Evolutionary conservation across 2,888 invertebrate genomes (phyloP).

Genomic region (Mimumesa dahlbomi): DNA sequence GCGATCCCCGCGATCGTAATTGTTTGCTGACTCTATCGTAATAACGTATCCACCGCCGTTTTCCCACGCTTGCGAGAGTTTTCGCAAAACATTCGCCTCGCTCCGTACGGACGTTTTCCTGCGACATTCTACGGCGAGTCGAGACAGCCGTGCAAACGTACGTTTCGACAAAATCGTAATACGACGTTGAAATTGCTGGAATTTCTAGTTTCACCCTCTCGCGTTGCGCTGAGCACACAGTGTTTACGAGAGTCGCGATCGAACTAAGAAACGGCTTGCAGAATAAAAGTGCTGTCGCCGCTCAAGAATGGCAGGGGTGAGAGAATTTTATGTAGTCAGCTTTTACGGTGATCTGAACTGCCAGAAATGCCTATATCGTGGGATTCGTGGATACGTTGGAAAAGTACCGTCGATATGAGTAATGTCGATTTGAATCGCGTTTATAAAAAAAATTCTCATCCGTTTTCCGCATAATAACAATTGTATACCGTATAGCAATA

Average conservation of each 20-base stretch:
- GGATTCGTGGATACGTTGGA: conserved; percentile 12
- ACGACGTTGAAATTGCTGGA: conserved; percentile 39
- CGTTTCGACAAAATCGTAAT: conserved; percentile 25
- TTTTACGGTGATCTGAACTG: conserved; percentile 37
- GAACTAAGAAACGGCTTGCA: conserved; percentile 25
- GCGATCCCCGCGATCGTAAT: not conserved
- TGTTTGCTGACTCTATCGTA: not conserved
- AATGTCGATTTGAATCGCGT: not conserved
- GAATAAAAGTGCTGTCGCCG: conserved; percentile 24
- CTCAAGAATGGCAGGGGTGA: not conserved
- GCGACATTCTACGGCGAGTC: not conserved
- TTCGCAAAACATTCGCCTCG: conserved; percentile 20
- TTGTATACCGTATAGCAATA: not conserved
- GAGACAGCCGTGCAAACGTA: not conserved
- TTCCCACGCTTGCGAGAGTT: conserved; percentile 2
- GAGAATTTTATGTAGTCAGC: conserved; percentile 25
- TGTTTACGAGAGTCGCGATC: conserved; percentile 44
- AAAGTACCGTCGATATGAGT: conserved; percentile 20
- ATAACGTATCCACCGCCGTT: not conserved
- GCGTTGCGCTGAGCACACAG: conserved; percentile 12
- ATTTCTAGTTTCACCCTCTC: conserved; percentile 50
- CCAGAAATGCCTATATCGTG: not conserved
- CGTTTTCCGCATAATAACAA: not conserved
- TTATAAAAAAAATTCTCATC: not conserved
- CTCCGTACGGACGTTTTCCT: not conserved